Conservation (phyloP, 2,888 invertebrate genomes). For the Macaria notata region DNA sequence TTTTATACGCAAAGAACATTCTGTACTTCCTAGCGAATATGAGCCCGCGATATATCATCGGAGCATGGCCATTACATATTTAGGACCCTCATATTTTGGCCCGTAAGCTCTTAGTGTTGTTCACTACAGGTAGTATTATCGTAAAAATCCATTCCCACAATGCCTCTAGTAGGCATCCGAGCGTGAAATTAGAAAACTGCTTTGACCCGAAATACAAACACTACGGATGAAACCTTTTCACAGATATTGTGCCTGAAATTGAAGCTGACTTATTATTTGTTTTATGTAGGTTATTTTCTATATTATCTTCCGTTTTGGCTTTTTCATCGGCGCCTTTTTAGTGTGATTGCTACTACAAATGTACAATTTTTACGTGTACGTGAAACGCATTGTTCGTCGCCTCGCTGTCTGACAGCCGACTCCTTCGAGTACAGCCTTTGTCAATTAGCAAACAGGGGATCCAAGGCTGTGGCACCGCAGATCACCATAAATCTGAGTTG, state of each 20-base stretch:
- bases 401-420: too few species aligned
- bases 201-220: conserved; percentile 41
- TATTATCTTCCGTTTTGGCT: too few species aligned
- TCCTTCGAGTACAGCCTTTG: too few species aligned
- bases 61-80: conserved; percentile 28
- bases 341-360: too few species aligned
- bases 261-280: neutral
- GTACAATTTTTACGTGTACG: too few species aligned
- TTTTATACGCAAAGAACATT: conserved; percentile 12
- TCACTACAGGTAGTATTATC: conserved; percentile 28
- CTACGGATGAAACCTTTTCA: conserved; percentile 42
- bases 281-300: too few species aligned
- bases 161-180: conserved; percentile 43
- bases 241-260: conserved; percentile 33
- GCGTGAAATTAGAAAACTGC: conserved; percentile 58
- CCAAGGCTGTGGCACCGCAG: conserved; percentile 34
- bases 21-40: conserved; percentile 8
- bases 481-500: conserved; percentile 58
- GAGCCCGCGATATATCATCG: conserved; percentile 14
- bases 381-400: too few species aligned
- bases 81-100: conserved; percentile 24
- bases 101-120: conserved; percentile 27
- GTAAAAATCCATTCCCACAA: conserved; percentile 37
- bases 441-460: too few species aligned
- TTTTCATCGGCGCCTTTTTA: too few species aligned